Evolutionary conservation across 2,888 invertebrate species (phyloP).

Genomic region (Anagyrus pseudococci): DNA sequence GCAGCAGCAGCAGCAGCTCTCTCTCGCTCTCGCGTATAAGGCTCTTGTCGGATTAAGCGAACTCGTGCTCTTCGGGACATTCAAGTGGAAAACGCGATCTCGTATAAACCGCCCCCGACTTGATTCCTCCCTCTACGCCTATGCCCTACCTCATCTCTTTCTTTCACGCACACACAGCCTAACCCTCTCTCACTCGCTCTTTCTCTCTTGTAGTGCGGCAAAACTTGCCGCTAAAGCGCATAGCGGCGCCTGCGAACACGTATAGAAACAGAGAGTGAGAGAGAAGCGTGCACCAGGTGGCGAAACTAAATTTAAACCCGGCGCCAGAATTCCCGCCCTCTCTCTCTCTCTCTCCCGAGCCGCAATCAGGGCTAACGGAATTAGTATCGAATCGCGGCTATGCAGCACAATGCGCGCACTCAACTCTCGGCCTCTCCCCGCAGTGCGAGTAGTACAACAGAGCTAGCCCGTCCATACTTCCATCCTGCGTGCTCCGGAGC

Average conservation of each 20-base stretch:
- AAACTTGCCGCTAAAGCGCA: background rate
- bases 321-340: background rate
- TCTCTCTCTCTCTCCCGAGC: background rate
- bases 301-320: slow-evolving; percentile 25
- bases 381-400: slow-evolving; percentile 17
- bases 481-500: too few species aligned
- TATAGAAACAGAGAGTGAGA: too few species aligned
- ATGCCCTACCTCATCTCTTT: background rate
- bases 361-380: slow-evolving; percentile 20
- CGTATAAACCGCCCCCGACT: slow-evolving; percentile 16
- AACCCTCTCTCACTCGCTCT: too few species aligned
- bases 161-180: too few species aligned
- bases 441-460: too few species aligned
- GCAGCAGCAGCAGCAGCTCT: too few species aligned
- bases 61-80: slow-evolving; percentile 29
- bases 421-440: too few species aligned
- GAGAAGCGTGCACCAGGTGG: background rate
- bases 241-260: too few species aligned
- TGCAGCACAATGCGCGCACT: too few species aligned
- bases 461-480: too few species aligned
- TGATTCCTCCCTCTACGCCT: background rate
- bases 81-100: slow-evolving; percentile 35
- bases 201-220: too few species aligned
- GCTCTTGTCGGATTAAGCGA: slow-evolving; percentile 32
- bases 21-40: too few species aligned